These are phyloP conservation scores for Drosophila lini DNA, from an alignment of 1,140 invertebrate genomes.

Conservation along the genomic window DNA sequence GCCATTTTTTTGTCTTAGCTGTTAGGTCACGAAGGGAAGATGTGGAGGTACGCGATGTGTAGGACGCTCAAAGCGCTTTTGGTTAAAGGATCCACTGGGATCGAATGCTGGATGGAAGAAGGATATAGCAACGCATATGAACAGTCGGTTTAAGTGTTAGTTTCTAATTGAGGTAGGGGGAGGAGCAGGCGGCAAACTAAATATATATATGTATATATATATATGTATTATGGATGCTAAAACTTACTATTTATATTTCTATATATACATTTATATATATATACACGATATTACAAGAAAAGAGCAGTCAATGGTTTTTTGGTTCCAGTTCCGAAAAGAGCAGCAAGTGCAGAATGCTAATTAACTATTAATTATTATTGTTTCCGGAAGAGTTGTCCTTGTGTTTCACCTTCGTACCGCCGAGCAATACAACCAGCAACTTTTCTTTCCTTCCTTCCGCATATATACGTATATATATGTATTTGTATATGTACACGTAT, in stretches of 20 bases:
- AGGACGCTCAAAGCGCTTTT: conserved; percentile 77
- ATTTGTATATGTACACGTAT: conserved; percentile 14
- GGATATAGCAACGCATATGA: conserved; percentile 79
- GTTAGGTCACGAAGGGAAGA: conserved; percentile 43
- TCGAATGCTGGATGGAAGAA: conserved; percentile 26
- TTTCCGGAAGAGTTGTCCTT: conserved; percentile 28
- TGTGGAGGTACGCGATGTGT: conserved; percentile 53
- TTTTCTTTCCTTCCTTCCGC: conserved; percentile 10
- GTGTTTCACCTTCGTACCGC: conserved; percentile 63
- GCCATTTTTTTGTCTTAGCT: conserved; percentile 68
- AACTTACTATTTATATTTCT: conserved; percentile 71
- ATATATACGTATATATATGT: conserved; percentile 1
- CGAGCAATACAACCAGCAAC: conserved; percentile 41
- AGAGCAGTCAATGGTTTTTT: conserved; percentile 80
- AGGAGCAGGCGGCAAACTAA: conserved; percentile 14
- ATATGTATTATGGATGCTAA: conserved; percentile 52
- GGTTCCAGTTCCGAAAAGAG: conserved; percentile 57
- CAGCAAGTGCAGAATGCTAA: conserved; percentile 22
- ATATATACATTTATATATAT: conserved; percentile 49
- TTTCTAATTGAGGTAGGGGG: conserved; percentile 43
- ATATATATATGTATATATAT: conserved; percentile 28
- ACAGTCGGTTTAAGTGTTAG: conserved; percentile 75
- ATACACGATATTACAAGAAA: conserved; percentile 58
- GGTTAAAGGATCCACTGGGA: conserved; percentile 40
- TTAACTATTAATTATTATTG: conserved; percentile 41